Conservation (phyloP, 1,140 invertebrate genomes). For the Drosophila setifemur region DNA sequence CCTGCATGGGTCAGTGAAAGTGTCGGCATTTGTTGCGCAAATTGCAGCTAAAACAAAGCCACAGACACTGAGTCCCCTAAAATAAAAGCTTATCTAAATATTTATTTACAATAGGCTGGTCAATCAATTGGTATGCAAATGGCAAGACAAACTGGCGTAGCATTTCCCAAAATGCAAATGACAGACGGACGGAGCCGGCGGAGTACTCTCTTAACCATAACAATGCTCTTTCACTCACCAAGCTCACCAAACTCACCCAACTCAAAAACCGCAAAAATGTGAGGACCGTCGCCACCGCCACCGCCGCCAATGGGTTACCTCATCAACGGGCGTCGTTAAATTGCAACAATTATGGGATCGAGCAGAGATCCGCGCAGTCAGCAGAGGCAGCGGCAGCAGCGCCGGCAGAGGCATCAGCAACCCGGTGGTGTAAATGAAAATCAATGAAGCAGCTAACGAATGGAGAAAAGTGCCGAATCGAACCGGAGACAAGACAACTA, state of each 20-base stretch:
- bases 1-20: constrained; percentile 50
- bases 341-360: constrained; percentile 64
- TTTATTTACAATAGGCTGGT: constrained; percentile 38
- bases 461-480: constrained; percentile 20
- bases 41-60: constrained; percentile 42
- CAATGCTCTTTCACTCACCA: constrained; percentile 16
- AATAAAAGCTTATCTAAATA: constrained; percentile 51
- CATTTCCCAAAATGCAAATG: constrained; percentile 39
- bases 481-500: constrained; percentile 16
- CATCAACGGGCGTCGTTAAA: constrained; percentile 58
- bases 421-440: constrained; percentile 58
- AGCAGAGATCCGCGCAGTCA: background rate
- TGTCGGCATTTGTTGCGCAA: constrained; percentile 50
- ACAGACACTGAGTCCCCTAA: background rate
- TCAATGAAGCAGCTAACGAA: constrained; percentile 68
- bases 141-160: constrained; percentile 12
- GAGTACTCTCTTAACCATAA: constrained; percentile 10
- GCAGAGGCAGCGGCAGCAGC: background rate
- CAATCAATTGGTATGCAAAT: constrained; percentile 71
- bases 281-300: constrained; percentile 30
- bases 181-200: background rate
- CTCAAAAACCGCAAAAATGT: constrained; percentile 4
- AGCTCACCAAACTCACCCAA: too few species aligned
- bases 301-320: constrained; percentile 52
- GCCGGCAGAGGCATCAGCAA: background rate